Percentiles rank a stretch among this genome's conserved stretches.
Conservation (phyloP, 2,888 invertebrate genomes). For the Trachelus troglodyta region DNA sequence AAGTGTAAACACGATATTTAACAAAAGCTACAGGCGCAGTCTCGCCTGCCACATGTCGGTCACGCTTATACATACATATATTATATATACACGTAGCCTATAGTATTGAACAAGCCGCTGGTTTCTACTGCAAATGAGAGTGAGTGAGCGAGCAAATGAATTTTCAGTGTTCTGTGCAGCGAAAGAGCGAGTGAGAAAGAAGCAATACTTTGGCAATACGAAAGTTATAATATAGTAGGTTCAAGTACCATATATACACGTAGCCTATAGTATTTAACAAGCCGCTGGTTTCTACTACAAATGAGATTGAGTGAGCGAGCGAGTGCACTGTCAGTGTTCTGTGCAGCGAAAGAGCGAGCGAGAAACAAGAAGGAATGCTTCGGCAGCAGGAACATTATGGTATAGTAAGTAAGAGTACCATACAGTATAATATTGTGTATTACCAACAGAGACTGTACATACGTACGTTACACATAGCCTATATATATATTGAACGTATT, state of each 20-base stretch:
- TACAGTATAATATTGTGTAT: neutral
- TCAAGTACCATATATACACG: neutral
- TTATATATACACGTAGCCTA: slow-evolving; percentile 1
- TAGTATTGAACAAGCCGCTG: slow-evolving; percentile 23
- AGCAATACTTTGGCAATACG: neutral
- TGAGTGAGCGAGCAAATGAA: slow-evolving; percentile 6
- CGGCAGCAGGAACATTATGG: neutral
- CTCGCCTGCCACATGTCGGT: slow-evolving; percentile 63
- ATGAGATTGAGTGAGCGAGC: slow-evolving; percentile 14
- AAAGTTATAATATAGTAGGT: no score
- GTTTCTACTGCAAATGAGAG: slow-evolving; percentile 17
- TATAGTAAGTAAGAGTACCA: neutral
- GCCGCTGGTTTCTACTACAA: slow-evolving; percentile 16
- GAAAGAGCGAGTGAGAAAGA: slow-evolving; percentile 6
- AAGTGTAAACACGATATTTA: slow-evolving; percentile 64
- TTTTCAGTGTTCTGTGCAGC: neutral
- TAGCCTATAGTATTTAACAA: slow-evolving; percentile 18
- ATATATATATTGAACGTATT: neutral
- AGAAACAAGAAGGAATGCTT: neutral
- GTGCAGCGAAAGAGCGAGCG: slow-evolving; percentile 1
- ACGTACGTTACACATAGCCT: neutral
- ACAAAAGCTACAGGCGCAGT: slow-evolving; percentile 58
- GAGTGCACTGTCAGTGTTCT: neutral
- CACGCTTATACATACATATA: neutral
- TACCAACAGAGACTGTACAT: neutral